Percentiles rank a stretch among this genome's conserved stretches.
phyloP scores from a whole-genome alignment of 2,888 invertebrate species.

The Nemoura dubitans region DNA sequence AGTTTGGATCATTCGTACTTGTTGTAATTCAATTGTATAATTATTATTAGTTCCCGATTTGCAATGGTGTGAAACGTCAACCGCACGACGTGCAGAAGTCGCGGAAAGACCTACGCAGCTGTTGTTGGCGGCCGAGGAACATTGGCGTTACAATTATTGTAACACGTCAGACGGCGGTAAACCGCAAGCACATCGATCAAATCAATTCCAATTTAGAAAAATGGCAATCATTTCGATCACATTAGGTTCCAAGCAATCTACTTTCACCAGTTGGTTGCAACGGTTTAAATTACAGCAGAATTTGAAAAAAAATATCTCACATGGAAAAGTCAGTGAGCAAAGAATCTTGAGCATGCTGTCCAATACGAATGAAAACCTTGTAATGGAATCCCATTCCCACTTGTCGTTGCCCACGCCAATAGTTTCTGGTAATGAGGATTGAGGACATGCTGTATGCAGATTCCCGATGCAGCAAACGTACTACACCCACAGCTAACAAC shows the following conservation, averaged over 20 bases:
- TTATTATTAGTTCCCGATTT: not conserved
- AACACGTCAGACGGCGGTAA: not conserved
- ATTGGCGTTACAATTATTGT: not conserved
- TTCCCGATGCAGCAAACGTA: not conserved
- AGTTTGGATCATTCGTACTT: not conserved
- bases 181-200: not conserved
- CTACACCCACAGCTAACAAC: not conserved
- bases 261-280: not conserved
- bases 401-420: not conserved
- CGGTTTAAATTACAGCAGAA: not conserved
- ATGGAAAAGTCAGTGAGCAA: not conserved
- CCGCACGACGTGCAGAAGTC: not conserved
- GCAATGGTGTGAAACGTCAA: not conserved
- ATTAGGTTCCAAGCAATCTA: conserved; percentile 3
- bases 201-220: not conserved
- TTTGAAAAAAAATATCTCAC: not conserved
- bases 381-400: not conserved
- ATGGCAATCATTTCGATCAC: not conserved
- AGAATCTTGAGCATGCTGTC: not conserved
- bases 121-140: not conserved
- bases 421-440: not conserved
- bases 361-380: not conserved
- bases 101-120: not conserved
- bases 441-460: not conserved
- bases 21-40: not conserved